phyloP scores from a whole-genome alignment of 2,888 invertebrate genomes.

The Autographa gamma region DNA sequence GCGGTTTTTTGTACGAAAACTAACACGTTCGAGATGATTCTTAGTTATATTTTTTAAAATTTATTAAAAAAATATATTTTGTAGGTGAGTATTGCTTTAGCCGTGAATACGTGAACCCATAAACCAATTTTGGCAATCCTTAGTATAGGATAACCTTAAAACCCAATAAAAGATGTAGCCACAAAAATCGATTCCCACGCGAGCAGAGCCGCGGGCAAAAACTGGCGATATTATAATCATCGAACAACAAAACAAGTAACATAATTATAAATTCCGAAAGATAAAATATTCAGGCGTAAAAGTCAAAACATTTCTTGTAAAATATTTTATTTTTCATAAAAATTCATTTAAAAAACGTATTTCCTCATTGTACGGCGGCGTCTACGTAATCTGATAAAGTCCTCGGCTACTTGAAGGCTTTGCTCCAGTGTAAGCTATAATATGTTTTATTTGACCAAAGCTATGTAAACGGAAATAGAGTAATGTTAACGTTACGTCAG shows the following conservation, averaged over 20 bases:
- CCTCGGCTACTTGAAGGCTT: conserved; percentile 30
- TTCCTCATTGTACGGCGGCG: conserved; percentile 61
- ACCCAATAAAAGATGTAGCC: no score
- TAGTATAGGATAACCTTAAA: no score
- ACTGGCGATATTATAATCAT: background rate
- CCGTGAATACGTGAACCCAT: no score
- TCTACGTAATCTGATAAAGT: conserved; percentile 63
- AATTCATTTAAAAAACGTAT: conserved; percentile 65
- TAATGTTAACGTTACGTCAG: no score
- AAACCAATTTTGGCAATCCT: no score
- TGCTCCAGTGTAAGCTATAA: conserved; percentile 11
- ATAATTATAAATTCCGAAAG: conserved; percentile 27
- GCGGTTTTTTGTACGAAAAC: no score
- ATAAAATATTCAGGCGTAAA: conserved; percentile 29
- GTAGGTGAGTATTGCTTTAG: no score
- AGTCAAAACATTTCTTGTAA: conserved; percentile 41
- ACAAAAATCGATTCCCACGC: background rate
- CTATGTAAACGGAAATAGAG: no score
- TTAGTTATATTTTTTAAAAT: no score
- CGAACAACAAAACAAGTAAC: conserved; percentile 9
- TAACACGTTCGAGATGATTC: no score
- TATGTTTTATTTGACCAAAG: background rate
- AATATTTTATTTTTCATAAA: conserved; percentile 60
- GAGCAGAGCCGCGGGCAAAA: background rate
- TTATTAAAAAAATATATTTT: no score